Conservation (phyloP, 2,113 vertebrate genomes). For the Siniperca chuatsi region DNA sequence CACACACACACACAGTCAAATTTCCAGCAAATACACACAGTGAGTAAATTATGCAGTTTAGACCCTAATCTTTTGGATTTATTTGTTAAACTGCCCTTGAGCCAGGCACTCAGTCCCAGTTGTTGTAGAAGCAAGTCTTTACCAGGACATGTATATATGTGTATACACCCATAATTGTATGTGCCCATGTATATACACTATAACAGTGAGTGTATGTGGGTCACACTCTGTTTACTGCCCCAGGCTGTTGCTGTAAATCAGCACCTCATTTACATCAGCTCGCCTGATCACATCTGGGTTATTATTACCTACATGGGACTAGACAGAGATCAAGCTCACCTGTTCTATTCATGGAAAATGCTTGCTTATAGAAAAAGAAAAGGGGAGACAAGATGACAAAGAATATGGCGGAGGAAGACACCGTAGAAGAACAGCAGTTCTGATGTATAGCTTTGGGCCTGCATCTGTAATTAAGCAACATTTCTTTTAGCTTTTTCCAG, state of each 20-base stretch:
- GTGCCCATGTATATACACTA: background rate
- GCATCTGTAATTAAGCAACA: conserved; percentile 75
- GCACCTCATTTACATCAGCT: conserved; percentile 57
- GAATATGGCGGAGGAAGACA: conserved; percentile 22
- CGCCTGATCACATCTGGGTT: conserved; percentile 53
- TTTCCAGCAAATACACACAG: conserved; percentile 28
- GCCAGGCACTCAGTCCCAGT: background rate
- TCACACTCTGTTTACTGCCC: conserved; percentile 41
- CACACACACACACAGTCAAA: conserved; percentile 8
- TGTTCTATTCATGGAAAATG: conserved; percentile 47
- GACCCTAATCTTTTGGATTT: conserved; percentile 12
- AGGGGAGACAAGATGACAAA: conserved; percentile 15
- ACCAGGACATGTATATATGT: background rate
- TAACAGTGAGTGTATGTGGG: conserved; percentile 35
- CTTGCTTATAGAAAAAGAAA: conserved; percentile 24
- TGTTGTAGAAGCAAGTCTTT: background rate
- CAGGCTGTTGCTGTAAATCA: conserved; percentile 58
- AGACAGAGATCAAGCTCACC: conserved; percentile 38
- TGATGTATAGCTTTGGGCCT: conserved; percentile 72
- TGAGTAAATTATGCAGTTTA: conserved; percentile 31
- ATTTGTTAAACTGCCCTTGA: background rate
- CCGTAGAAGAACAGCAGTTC: conserved; percentile 29
- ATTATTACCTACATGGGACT: conserved; percentile 50
- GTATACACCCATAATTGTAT: background rate
- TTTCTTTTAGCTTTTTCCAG: conserved; percentile 63